These are phyloP conservation scores for Spodoptera litura DNA, from an alignment of 1,140 invertebrate genomes.

Conservation along the genomic window DNA sequence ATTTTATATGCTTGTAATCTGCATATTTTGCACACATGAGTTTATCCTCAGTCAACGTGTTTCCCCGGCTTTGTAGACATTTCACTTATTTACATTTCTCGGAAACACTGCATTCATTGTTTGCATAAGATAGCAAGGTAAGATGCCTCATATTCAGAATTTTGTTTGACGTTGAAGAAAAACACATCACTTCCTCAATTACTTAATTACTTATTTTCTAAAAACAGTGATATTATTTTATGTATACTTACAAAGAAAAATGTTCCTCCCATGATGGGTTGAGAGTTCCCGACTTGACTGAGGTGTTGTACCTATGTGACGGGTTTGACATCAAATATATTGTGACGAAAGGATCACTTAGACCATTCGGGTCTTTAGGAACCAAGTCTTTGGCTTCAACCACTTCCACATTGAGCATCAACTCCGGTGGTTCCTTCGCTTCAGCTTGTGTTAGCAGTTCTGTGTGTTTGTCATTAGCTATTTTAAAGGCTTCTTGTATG, in stretches of 20 bases:
- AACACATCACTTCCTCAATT: no score
- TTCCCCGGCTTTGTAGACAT: constrained; percentile 1
- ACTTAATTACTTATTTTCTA: background rate
- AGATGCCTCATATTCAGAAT: constrained; percentile 1
- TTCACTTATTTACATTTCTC: constrained; percentile 19
- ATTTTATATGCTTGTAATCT: background rate
- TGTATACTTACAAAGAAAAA: constrained; percentile 95
- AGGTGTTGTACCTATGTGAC: constrained; percentile 93
- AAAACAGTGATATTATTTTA: background rate
- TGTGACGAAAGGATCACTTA: constrained; percentile 97
- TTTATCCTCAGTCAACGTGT: constrained; percentile 11
- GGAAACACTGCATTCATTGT: constrained; percentile 16
- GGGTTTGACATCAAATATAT: constrained; percentile 92
- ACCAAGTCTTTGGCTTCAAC: constrained; percentile 96
- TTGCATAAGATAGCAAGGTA: constrained; percentile 13
- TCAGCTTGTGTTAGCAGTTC: constrained; percentile 89
- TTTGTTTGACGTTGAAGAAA: background rate
- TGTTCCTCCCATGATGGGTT: constrained; percentile 98
- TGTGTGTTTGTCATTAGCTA: constrained; percentile 91
- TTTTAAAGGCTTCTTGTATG: constrained; percentile 95
- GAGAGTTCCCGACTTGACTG: constrained; percentile 95
- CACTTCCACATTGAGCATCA: constrained; percentile 96
- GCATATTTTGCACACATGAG: constrained; percentile 25
- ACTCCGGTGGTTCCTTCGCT: constrained; percentile 94
- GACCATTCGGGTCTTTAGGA: constrained; percentile 98